Percentiles rank a stretch among this genome's conserved stretches.
phyloP scores from a whole-genome alignment of 2,113 vertebrate species.

The Phalacrocorax pelagicus region DNA sequence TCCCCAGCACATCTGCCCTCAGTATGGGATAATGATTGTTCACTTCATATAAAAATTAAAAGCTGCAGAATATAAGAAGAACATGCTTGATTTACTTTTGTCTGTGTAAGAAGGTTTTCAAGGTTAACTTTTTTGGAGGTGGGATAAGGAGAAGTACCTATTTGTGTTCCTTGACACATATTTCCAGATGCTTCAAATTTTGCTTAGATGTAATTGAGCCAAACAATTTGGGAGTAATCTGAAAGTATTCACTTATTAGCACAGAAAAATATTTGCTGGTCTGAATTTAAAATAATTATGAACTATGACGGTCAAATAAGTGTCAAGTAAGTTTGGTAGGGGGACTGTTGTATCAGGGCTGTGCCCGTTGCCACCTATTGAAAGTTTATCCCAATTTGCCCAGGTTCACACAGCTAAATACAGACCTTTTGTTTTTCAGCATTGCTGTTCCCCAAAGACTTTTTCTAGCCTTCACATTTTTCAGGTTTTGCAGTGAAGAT shows the following conservation, averaged over 20 bases:
- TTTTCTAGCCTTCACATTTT: not conserved
- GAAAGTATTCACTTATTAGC: not conserved
- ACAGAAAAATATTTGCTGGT: not conserved
- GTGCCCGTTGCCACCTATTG: not conserved
- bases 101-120: not conserved
- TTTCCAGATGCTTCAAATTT: not conserved
- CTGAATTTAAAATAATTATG: not conserved
- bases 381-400: not conserved
- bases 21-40: not conserved
- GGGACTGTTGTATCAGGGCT: not conserved
- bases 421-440: not conserved
- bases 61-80: not conserved
- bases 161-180: not conserved
- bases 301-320: not conserved
- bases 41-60: slow-evolving; percentile 2
- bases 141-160: not conserved
- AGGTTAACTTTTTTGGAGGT: not conserved
- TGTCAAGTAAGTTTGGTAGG: not conserved
- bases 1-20: not conserved
- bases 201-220: not conserved
- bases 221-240: not conserved
- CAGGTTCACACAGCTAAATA: not conserved
- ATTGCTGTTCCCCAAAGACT: not conserved
- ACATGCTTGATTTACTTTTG: not conserved
- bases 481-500: not conserved